Conservation (phyloP, 1,140 invertebrate genomes). For the Lysiphlebus fabarum region DNA sequence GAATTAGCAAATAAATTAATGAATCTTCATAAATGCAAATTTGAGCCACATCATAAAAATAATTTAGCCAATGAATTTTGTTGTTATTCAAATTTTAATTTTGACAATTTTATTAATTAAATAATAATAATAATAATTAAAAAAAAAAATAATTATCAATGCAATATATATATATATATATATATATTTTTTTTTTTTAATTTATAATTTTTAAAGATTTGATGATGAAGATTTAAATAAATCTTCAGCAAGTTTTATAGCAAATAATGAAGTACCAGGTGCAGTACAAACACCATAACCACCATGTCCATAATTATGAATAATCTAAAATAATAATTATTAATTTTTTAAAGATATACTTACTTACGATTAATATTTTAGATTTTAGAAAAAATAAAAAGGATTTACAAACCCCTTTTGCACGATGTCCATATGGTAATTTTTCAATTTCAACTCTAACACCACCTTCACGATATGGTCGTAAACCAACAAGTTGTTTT, state of each 20-base stretch:
- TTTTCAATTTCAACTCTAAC: slow-evolving; percentile 73
- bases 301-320: slow-evolving; percentile 93
- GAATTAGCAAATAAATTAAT: slow-evolving; percentile 66
- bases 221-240: slow-evolving; percentile 42
- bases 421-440: slow-evolving; percentile 32
- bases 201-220: slow-evolving; percentile 27
- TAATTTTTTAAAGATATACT: neutral
- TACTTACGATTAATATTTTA: no score
- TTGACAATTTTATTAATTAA: slow-evolving; percentile 50
- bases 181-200: slow-evolving; percentile 1
- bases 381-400: neutral
- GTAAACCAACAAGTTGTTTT: slow-evolving; percentile 68
- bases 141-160: slow-evolving; percentile 4
- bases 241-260: slow-evolving; percentile 66
- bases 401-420: slow-evolving; percentile 29
- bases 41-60: slow-evolving; percentile 79
- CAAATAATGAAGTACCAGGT: slow-evolving; percentile 78
- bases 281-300: slow-evolving; percentile 85
- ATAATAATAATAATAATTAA: slow-evolving; percentile 25
- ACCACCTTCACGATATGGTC: slow-evolving; percentile 69
- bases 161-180: no score
- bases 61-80: slow-evolving; percentile 91
- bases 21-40: slow-evolving; percentile 64
- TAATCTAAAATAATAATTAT: slow-evolving; percentile 57
- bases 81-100: slow-evolving; percentile 84